Evolutionary conservation across 2,113 vertebrate genomes (phyloP).

Genomic region (Azemiops feae): DNA sequence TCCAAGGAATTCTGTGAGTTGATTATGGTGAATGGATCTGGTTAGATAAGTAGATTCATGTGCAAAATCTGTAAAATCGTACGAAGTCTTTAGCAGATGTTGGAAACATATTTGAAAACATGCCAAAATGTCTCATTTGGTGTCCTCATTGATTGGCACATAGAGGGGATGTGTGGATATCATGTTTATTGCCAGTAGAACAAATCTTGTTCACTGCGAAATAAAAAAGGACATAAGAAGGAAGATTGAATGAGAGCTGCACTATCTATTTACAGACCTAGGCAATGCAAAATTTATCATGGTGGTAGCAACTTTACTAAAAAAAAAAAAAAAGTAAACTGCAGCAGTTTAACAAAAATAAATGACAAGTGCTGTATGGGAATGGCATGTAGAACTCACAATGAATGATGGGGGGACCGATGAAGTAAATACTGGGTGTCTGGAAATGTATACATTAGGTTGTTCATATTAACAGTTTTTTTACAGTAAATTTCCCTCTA

Average conservation of each 20-base stretch:
- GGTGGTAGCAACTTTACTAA: background rate
- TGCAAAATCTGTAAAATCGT: background rate
- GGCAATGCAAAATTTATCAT: background rate
- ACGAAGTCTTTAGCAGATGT: conserved; percentile 6
- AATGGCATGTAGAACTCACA: background rate
- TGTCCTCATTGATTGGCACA: background rate
- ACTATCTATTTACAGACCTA: background rate
- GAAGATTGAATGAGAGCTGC: background rate
- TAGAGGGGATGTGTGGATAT: background rate
- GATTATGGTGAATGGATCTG: background rate
- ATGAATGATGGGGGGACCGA: background rate
- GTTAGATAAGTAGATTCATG: background rate
- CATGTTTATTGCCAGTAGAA: background rate
- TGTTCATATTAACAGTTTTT: background rate
- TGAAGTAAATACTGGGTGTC: background rate
- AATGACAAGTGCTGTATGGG: background rate
- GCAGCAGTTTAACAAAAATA: background rate
- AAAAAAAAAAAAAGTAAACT: background rate
- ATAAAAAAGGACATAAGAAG: background rate
- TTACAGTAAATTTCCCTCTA: background rate
- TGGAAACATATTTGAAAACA: background rate
- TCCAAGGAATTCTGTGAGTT: background rate
- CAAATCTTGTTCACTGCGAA: background rate
- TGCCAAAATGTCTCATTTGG: conserved; percentile 25
- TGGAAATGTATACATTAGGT: background rate